These are phyloP conservation scores for Archegozetes longisetosus DNA, from an alignment of 1,140 invertebrate genomes.

Conservation along the genomic window DNA sequence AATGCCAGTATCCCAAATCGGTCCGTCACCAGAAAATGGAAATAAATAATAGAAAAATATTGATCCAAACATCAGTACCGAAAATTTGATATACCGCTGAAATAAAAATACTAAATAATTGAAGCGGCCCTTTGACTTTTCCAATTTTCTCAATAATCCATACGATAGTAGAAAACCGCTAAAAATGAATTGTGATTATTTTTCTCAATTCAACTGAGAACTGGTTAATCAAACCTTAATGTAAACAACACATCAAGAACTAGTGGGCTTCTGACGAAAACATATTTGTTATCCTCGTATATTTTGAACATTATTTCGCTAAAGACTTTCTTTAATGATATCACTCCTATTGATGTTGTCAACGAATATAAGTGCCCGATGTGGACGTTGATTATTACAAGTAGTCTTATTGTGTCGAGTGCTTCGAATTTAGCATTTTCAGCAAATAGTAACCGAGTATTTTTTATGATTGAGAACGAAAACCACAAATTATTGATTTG, in stretches of 20 bases:
- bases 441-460: not conserved
- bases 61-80: not conserved
- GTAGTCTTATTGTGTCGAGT: slow-evolving; percentile 1
- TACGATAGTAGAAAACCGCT: slow-evolving; percentile 12
- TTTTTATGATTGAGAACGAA: not conserved
- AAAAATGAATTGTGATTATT: not conserved
- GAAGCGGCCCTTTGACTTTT: not conserved
- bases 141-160: not conserved
- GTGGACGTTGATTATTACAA: slow-evolving; percentile 3
- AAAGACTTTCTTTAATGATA: slow-evolving; percentile 4
- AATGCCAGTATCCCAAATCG: slow-evolving; percentile 5
- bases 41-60: slow-evolving; percentile 9
- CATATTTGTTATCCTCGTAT: slow-evolving; percentile 1
- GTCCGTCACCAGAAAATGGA: slow-evolving; percentile 3
- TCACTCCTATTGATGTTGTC: not conserved
- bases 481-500: not conserved
- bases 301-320: not conserved
- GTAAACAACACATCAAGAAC: slow-evolving; percentile 4
- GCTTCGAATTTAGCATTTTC: not conserved
- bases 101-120: slow-evolving; percentile 12
- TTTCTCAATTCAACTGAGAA: not conserved
- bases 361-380: slow-evolving; percentile 6
- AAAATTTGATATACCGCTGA: not conserved
- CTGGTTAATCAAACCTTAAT: not conserved
- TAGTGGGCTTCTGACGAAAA: slow-evolving; percentile 7